Evolutionary conservation across 2,888 invertebrate genomes (phyloP).

Genomic region (Xylocampa areola): DNA sequence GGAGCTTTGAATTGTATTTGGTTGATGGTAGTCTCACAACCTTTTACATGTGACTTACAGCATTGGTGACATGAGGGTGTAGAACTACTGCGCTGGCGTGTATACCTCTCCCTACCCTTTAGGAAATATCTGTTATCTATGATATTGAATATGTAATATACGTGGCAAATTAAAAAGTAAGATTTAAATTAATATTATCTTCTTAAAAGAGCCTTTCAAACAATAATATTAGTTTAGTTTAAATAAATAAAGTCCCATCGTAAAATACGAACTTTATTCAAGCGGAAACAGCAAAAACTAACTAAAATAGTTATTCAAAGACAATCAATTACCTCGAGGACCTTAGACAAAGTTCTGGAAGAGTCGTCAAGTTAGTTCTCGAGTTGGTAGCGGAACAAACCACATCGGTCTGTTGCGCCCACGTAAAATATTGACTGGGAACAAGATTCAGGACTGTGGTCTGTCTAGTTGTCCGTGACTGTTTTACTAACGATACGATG

Average conservation of each 20-base stretch:
- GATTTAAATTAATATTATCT: too few relatives aligned
- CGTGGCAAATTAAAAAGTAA: too few relatives aligned
- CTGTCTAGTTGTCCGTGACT: slow-evolving; percentile 54
- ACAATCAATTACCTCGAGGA: slow-evolving; percentile 51
- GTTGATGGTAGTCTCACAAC: too few relatives aligned
- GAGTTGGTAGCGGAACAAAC: slow-evolving; percentile 61
- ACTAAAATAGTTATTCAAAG: slow-evolving; percentile 28
- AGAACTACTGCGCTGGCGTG: too few relatives aligned
- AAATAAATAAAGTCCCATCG: background rate
- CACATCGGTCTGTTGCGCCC: slow-evolving; percentile 66
- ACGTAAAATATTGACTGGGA: slow-evolving; percentile 78
- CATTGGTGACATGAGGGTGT: too few relatives aligned
- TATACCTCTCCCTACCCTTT: too few relatives aligned
- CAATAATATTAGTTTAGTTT: too few relatives aligned
- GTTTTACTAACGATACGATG: slow-evolving; percentile 48
- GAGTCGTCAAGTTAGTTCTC: slow-evolving; percentile 30
- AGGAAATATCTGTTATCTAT: too few relatives aligned
- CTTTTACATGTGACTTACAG: too few relatives aligned
- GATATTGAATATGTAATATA: too few relatives aligned
- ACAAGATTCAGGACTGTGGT: slow-evolving; percentile 60
- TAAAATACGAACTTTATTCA: background rate
- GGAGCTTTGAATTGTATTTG: too few relatives aligned
- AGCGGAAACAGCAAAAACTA: slow-evolving; percentile 6
- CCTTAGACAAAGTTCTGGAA: slow-evolving; percentile 31
- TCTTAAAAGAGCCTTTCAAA: too few relatives aligned